Base-by-base conservation (phyloP, 2,888 invertebrate genomes). In the Pherbina coryleti region DNA sequence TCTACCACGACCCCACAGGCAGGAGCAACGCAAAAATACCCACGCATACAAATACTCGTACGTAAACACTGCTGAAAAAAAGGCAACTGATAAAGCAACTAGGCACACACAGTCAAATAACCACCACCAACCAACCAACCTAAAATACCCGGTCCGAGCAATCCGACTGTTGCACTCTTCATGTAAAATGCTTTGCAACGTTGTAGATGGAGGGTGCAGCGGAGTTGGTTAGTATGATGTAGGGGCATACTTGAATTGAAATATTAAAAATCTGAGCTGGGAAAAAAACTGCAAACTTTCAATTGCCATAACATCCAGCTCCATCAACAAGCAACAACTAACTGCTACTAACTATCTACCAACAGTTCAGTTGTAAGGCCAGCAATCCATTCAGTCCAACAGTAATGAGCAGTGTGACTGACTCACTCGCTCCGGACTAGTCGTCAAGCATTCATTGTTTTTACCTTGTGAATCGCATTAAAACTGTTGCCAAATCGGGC, bases 121-220 rank as follows among this genome's bases (percentile, higher is more conserved):
- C 44, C 44, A 44, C 67, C 67, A 67, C 22, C 37, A 67, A 44
- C 67, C 44, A 9, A 17, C 67, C 44, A 37, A 19, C 25, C 44
- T 44, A 44, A 44, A 44, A 44, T 28, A 60, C 28, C 28, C 60
- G 5, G 19, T 44, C 37, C n/a, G n/a, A 66, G 19, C 28, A 62
- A 17, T 17, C 34, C 37, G 67, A 37, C 67, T 67, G 67, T 67
- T 37, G 44, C 67, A 19, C 44, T 67, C 44, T 31, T 22, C 67
- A 67, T 22, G 11, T 67, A 37, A 67, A 67, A 44, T 49, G 11
- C 44, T 37, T 37, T 44, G 19, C 44, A 44, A 44, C 14, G 44
- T 14, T 44, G 44, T 44, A 14, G 1, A 5, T 31, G 37, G 37
- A 37, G 8, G 37, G 37, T 31, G 44, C 44, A 44, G 14, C n/a